Conservation (phyloP, 37 sponge, comb jelly and placozoan species). For the Halichondria panicea region DNA sequence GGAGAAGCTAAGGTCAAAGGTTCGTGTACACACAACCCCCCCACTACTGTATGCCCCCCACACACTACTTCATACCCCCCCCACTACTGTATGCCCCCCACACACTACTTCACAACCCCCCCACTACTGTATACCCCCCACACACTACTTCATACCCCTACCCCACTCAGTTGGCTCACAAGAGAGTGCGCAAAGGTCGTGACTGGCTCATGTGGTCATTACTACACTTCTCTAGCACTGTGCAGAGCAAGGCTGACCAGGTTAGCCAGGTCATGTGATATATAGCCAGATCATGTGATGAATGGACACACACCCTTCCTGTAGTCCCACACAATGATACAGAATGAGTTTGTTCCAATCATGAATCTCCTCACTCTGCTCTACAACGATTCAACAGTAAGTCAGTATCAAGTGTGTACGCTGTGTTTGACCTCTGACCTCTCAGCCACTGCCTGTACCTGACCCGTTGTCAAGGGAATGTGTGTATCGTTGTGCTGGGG, state of each 20-base stretch:
- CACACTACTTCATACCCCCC: too few relatives aligned
- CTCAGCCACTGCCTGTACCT: conserved; percentile 65
- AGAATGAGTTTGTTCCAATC: conserved; percentile 62
- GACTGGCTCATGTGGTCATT: conserved; percentile 77
- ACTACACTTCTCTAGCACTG: conserved; percentile 61
- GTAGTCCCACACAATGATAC: too few relatives aligned
- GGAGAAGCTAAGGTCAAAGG: conserved; percentile 44
- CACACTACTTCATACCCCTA: background rate
- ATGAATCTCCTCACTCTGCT: conserved; percentile 59
- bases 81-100: too few relatives aligned
- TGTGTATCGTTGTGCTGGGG: conserved; percentile 48
- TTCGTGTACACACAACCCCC: too few relatives aligned
- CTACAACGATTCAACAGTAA: conserved; percentile 50
- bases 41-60: too few relatives aligned
- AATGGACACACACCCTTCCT: too few relatives aligned
- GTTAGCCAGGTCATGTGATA: background rate
- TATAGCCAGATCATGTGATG: background rate
- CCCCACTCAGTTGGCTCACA: conserved; percentile 34
- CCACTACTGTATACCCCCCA: background rate
- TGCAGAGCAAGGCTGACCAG: conserved; percentile 38
- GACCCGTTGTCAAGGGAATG: conserved; percentile 23
- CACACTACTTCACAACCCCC: background rate
- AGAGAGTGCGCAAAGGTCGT: conserved; percentile 38
- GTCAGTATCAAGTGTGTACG: background rate
- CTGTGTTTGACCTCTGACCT: background rate